Conservation (phyloP, 1,140 invertebrate species). For the Camponotus pennsylvanicus region DNA sequence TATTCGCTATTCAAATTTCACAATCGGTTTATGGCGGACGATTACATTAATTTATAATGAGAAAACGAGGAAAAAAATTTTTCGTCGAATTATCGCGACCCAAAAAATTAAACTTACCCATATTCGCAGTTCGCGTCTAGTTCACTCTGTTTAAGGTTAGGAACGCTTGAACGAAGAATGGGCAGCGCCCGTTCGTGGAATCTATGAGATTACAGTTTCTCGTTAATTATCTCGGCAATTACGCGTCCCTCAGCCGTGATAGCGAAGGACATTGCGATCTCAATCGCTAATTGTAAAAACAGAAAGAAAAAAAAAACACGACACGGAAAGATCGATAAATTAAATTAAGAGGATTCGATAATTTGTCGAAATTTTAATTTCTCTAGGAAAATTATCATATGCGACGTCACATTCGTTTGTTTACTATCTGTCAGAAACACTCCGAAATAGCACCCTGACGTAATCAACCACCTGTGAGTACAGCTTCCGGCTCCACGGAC, state of each 20-base stretch:
- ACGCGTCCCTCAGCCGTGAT: constrained; percentile 42
- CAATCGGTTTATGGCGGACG: neutral
- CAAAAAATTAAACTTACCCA: constrained; percentile 65
- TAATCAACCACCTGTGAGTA: neutral
- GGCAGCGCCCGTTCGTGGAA: constrained; percentile 52
- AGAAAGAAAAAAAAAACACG: neutral
- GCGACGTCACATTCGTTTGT: neutral
- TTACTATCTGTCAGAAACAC: constrained; percentile 22
- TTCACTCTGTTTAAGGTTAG: constrained; percentile 63
- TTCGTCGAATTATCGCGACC: neutral
- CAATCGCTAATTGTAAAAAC: neutral
- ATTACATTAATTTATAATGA: neutral
- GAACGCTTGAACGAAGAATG: constrained; percentile 1
- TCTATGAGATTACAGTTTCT: constrained; percentile 55
- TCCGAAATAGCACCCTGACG: neutral
- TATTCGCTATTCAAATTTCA: neutral
- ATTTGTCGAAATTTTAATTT: neutral
- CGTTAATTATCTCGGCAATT: constrained; percentile 69
- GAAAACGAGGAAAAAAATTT: neutral
- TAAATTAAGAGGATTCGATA: neutral
- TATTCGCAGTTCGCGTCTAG: constrained; percentile 24
- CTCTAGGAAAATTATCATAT: neutral
- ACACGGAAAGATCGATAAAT: neutral
- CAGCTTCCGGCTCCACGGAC: neutral
- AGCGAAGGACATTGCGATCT: constrained; percentile 66